Conservation (phyloP, 2,888 invertebrate genomes). For the Stegana nigrithorax region DNA sequence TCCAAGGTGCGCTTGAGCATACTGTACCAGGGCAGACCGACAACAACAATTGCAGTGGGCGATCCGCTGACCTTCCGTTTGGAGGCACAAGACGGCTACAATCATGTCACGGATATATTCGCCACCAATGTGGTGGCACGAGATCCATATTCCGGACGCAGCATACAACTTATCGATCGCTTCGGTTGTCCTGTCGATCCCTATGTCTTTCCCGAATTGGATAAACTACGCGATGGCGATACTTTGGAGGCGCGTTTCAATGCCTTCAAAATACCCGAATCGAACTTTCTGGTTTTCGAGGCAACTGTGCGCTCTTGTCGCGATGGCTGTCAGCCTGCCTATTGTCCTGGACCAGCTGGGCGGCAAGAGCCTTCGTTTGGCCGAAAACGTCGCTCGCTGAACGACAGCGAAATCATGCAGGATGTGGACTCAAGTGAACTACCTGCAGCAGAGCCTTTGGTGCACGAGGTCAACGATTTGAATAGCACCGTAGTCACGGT, state of each 20-base stretch:
- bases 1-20: slow-evolving; percentile 87
- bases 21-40: slow-evolving; percentile 89
- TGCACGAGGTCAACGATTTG: slow-evolving; percentile 49
- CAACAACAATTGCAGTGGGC: slow-evolving; percentile 92
- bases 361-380: slow-evolving; percentile 87
- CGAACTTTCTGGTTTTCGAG: slow-evolving; percentile 92
- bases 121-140: slow-evolving; percentile 93
- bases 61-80: slow-evolving; percentile 90
- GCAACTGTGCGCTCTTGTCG: slow-evolving; percentile 90
- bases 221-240: slow-evolving; percentile 86
- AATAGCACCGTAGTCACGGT: slow-evolving; percentile 60
- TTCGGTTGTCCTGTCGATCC: slow-evolving; percentile 92
- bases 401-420: slow-evolving; percentile 53
- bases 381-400: slow-evolving; percentile 72
- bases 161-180: slow-evolving; percentile 89
- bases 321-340: slow-evolving; percentile 91
- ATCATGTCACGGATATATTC: slow-evolving; percentile 89
- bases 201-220: slow-evolving; percentile 90
- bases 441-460: slow-evolving; percentile 39
- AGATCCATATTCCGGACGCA: slow-evolving; percentile 91
- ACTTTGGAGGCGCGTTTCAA: slow-evolving; percentile 92
- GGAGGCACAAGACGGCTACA: slow-evolving; percentile 90
- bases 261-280: slow-evolving; percentile 94
- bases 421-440: slow-evolving; percentile 13
- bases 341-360: slow-evolving; percentile 83